Evolutionary conservation across 2,888 invertebrate species (phyloP).

Genomic region (Phymatocera aterrima): DNA sequence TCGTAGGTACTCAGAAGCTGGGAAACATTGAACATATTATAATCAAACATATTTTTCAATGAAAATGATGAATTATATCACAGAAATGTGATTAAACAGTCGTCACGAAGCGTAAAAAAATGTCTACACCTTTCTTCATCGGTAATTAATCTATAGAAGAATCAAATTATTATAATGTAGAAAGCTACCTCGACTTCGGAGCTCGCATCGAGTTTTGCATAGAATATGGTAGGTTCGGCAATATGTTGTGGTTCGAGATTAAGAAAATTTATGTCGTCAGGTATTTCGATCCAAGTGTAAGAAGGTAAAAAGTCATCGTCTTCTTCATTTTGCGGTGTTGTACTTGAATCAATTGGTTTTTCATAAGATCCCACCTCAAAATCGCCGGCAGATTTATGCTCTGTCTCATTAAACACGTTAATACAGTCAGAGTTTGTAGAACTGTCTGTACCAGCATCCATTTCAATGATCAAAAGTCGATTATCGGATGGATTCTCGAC

Average conservation of each 20-base stretch:
- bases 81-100: too few species aligned
- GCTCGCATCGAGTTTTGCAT: neutral
- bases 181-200: neutral
- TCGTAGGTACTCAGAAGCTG: constrained; percentile 46
- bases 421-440: constrained; percentile 73
- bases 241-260: constrained; percentile 48
- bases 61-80: neutral
- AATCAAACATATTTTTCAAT: neutral
- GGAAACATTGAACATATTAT: neutral
- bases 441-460: constrained; percentile 54
- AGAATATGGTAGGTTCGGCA: neutral
- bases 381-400: neutral
- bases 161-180: neutral
- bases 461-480: constrained; percentile 45
- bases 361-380: neutral
- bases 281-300: constrained; percentile 46
- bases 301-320: constrained; percentile 67
- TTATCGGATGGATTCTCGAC: constrained; percentile 64
- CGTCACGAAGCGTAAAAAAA: too few species aligned
- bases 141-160: neutral
- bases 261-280: constrained; percentile 50
- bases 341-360: neutral
- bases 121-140: too few species aligned
- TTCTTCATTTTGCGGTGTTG: constrained; percentile 68
- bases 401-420: constrained; percentile 59